A percentile compares a stretch with the other conserved stretches of the same genome.
These are phyloP conservation scores for Barypeithes pellucidus DNA, from an alignment of 2,888 invertebrate genomes.

Conservation along the genomic window DNA sequence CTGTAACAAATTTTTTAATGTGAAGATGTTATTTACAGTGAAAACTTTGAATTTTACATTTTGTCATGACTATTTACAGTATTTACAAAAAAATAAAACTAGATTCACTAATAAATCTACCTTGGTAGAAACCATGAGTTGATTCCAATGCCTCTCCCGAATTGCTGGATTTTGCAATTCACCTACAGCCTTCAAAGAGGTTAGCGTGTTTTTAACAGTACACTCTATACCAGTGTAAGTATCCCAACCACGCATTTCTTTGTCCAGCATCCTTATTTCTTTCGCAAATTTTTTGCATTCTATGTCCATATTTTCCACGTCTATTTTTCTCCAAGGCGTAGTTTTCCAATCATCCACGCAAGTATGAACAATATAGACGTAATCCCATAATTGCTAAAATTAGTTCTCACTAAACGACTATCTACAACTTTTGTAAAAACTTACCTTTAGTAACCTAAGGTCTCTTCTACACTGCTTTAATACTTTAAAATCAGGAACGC, in stretches of 20 bases:
- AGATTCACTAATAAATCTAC: conserved; percentile 71
- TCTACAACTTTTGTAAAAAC: not conserved
- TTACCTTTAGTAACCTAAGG: conserved; percentile 87
- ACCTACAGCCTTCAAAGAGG: conserved; percentile 94
- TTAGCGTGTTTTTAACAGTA: conserved; percentile 96
- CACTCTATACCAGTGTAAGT: conserved; percentile 91
- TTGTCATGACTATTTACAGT: conserved; percentile 48
- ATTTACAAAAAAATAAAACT: conserved; percentile 46
- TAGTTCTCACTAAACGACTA: conserved; percentile 11
- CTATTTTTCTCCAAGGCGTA: conserved; percentile 96
- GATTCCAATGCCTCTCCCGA: conserved; percentile 96
- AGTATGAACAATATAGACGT: conserved; percentile 90
- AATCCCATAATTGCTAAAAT: conserved; percentile 93
- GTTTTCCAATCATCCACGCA: conserved; percentile 98
- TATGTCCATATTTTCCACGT: conserved; percentile 98
- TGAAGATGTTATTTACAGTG: conserved; percentile 62
- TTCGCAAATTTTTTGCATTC: conserved; percentile 98
- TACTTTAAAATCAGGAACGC: conserved; percentile 94
- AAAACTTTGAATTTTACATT: conserved; percentile 46
- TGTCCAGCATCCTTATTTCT: conserved; percentile 91
- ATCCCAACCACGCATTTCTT: conserved; percentile 97
- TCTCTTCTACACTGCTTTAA: conserved; percentile 94
- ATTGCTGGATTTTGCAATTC: conserved; percentile 97
- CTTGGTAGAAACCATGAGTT: conserved; percentile 97
- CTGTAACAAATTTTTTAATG: conserved; percentile 75